Base-by-base conservation (phyloP, 2,888 invertebrate genomes). In the Gymnoscelis rufifasciata region DNA sequence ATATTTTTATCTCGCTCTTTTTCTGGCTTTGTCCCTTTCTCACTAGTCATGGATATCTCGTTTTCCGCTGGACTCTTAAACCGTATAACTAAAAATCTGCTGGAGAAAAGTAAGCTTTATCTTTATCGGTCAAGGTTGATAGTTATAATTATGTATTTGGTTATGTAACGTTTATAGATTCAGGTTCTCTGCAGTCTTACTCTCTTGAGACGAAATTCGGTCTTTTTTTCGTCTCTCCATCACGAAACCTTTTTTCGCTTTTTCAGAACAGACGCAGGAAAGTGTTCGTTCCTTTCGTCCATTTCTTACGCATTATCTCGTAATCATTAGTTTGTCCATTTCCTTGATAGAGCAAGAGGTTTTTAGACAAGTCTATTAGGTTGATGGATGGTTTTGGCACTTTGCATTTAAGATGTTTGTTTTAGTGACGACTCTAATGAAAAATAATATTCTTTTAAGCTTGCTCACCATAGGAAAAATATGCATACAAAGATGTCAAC, bases 121-220 rank as follows among this genome's bases (percentile, higher is more conserved):
- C 31, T n/a, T 14, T 8, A 23, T 12, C 1, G 2, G 3, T 40
- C 5, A 36, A 59, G 54, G 62, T 31, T 56, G 46, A 54, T 51
- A 58, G 51, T 66, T 50, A 36, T 44, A 45, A 42, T 38, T 38
- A 13, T 6, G 42, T 12, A 27, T 14, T 14, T 43, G 27, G 45
- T 29, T 59, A 68, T 77, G 56, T 38, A 51, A 54, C 70, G 46
- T 78, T 82, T 59, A 54, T 54, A 40, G 27, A 41, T 54, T 75
- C 79, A 81, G 82, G 80, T 78, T 83, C 81, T 83, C 81, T 83
- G 79, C 81, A 86, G 83, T 78, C 82, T 83, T 79, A 80, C 78
- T 88, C 88, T 87, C 88, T 71, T 74, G 86, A 87, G 88, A 84
- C 86, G 76, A 83, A 83, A 84, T 86, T 83, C 73, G 74, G 77